phyloP scores from a whole-genome alignment of 2,113 vertebrate genomes.

The Crotalus viridis region DNA sequence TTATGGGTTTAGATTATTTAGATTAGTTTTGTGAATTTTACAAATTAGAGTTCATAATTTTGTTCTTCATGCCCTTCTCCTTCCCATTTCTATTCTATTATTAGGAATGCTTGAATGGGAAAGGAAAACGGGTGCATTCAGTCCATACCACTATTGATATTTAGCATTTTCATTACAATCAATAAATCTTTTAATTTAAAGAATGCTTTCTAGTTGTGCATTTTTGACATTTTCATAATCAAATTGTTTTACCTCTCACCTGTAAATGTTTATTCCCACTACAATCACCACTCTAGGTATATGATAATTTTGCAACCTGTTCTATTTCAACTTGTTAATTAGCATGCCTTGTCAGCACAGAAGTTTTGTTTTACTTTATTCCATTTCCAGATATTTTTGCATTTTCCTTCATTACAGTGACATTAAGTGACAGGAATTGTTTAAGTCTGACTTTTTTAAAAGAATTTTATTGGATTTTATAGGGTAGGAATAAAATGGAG shows the following conservation, averaged over 20 bases:
- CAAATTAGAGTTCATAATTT: not conserved
- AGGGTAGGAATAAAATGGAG: too few species aligned
- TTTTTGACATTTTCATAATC: not conserved
- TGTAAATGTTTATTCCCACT: not conserved
- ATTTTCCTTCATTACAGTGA: not conserved
- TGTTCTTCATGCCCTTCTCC: not conserved
- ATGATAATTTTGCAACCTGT: not conserved
- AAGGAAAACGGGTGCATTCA: not conserved
- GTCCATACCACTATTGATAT: not conserved
- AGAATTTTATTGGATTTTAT: too few species aligned
- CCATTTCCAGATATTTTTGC: not conserved
- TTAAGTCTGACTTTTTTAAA: not conserved
- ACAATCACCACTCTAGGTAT: not conserved
- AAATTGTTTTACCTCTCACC: not conserved
- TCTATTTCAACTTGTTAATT: conserved; percentile 12
- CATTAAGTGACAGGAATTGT: not conserved
- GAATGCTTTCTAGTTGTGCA: not conserved
- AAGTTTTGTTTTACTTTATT: not conserved
- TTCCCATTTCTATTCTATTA: not conserved
- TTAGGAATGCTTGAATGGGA: not conserved
- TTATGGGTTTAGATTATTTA: not conserved
- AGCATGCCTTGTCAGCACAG: not conserved
- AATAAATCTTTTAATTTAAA: not conserved
- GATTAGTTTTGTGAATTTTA: not conserved
- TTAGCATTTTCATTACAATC: not conserved